Conservation (phyloP, 2,113 vertebrate genomes). For the Cinclus cinclus region DNA sequence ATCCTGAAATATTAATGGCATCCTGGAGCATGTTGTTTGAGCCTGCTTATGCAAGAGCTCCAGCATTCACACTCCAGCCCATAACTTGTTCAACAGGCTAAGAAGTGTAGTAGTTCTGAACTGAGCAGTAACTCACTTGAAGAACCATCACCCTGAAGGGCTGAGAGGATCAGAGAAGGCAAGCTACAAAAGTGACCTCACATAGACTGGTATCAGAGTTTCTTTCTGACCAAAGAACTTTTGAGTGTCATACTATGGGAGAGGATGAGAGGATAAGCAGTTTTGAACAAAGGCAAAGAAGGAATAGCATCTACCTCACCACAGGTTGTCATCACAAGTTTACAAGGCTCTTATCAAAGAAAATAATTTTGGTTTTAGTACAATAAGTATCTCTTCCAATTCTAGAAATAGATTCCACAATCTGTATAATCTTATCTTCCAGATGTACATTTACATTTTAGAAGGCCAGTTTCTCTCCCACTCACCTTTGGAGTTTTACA, state of each 20-base stretch:
- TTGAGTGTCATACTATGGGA: neutral
- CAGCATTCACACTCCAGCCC: conserved; percentile 26
- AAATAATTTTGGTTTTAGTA: neutral
- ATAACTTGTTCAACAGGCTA: conserved; percentile 48
- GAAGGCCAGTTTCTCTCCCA: conserved; percentile 23
- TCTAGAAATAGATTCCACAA: neutral
- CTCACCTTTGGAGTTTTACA: neutral
- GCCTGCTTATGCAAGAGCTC: conserved; percentile 17
- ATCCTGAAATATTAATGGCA: conserved; percentile 4
- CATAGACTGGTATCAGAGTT: neutral
- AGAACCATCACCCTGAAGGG: neutral
- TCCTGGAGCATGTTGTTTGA: neutral
- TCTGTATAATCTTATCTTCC: conserved; percentile 8
- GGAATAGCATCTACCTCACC: neutral
- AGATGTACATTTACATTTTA: conserved; percentile 45
- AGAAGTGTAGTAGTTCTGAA: neutral
- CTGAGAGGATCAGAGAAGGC: neutral
- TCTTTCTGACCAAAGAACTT: neutral
- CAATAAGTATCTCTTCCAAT: neutral
- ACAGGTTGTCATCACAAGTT: neutral
- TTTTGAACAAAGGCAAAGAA: neutral
- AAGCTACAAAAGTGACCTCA: neutral
- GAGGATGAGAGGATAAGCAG: neutral
- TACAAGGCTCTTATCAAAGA: neutral
- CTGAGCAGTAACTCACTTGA: neutral